phyloP scores from a whole-genome alignment of 2,888 invertebrate species.

The Trissoscelio sp. region DNA sequence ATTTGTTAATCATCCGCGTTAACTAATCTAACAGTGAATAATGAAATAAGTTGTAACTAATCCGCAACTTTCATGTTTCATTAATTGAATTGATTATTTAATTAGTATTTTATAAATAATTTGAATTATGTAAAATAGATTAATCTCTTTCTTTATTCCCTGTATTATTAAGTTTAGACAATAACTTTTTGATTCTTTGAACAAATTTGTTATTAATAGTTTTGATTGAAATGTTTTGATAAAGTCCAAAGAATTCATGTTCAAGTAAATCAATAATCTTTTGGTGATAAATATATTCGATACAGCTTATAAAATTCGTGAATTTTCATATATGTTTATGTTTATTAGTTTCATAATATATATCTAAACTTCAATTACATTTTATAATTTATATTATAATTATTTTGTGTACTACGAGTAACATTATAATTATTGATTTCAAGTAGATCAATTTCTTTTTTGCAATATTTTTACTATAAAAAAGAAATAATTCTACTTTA shows the following conservation, averaged over 20 bases:
- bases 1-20: background rate
- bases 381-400: background rate
- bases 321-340: background rate
- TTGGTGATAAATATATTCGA: background rate
- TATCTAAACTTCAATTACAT: slow-evolving; percentile 15
- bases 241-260: background rate
- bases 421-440: background rate
- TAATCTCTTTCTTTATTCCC: background rate
- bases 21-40: background rate
- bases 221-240: background rate
- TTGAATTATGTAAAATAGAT: background rate
- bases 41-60: background rate
- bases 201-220: background rate
- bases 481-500: background rate
- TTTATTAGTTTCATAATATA: background rate
- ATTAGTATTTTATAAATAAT: background rate
- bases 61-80: background rate
- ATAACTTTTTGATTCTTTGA: slow-evolving; percentile 17
- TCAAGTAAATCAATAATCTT: background rate
- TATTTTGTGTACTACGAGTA: background rate
- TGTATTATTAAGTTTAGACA: background rate
- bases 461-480: background rate
- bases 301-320: background rate
- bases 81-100: background rate
- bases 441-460: background rate